These are phyloP conservation scores for Pegea sp. DNA, from an alignment of 23 tunicate species.

Conservation along the genomic window DNA sequence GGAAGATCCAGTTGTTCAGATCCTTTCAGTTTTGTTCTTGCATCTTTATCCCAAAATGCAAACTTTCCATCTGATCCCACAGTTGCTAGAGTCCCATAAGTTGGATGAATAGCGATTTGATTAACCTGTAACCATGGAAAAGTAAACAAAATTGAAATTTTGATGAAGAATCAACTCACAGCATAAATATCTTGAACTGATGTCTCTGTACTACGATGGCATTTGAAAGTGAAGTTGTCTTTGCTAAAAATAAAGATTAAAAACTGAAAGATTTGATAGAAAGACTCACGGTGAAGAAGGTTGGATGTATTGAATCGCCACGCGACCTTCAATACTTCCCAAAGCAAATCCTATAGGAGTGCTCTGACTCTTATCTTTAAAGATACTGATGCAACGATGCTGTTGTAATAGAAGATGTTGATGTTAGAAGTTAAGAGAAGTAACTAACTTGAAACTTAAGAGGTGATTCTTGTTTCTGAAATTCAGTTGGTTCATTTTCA, in stretches of 20 bases:
- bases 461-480: conserved; percentile 50
- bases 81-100: conserved; percentile 70
- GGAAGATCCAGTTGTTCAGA: conserved; percentile 74
- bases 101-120: conserved; percentile 82
- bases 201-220: conserved; percentile 49
- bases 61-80: conserved; percentile 95
- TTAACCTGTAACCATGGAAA: too few relatives aligned
- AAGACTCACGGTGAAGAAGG: conserved; percentile 69
- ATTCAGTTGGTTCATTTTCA: conserved; percentile 74
- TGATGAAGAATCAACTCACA: conserved; percentile 9
- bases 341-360: conserved; percentile 89
- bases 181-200: conserved; percentile 69
- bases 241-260: conserved; percentile 6
- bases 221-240: conserved; percentile 96
- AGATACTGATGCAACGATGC: conserved; percentile 91
- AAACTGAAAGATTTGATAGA: neutral
- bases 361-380: conserved; percentile 56
- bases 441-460: conserved; percentile 61
- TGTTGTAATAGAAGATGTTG: too few relatives aligned
- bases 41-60: conserved; percentile 95
- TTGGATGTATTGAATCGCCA: conserved; percentile 87
- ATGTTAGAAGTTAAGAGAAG: too few relatives aligned
- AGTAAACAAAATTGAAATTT: neutral
- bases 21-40: conserved; percentile 76
- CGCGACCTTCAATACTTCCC: conserved; percentile 94